Conservation (phyloP, 1,140 invertebrate species). For the Procambarus clarkii region DNA sequence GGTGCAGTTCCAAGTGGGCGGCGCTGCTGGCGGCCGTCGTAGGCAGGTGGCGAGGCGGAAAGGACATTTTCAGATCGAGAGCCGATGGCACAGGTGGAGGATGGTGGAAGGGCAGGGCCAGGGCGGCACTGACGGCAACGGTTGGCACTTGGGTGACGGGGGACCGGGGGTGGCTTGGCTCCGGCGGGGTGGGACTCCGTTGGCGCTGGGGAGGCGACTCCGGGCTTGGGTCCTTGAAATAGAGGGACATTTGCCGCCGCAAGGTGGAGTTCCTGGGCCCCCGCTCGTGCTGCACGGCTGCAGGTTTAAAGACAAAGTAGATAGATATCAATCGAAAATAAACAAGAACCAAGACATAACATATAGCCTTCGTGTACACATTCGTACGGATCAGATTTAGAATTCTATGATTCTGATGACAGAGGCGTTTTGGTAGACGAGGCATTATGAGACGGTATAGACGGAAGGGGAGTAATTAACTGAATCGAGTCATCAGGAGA, state of each 20-base stretch:
- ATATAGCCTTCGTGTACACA: no score
- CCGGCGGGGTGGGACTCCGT: conserved; percentile 30
- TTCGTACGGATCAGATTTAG: no score
- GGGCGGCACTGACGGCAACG: conserved; percentile 27
- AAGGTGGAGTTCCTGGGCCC: conserved; percentile 96
- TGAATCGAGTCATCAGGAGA: no score
- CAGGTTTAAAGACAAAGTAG: conserved; percentile 72
- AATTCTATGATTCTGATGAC: no score
- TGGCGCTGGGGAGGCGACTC: conserved; percentile 47
- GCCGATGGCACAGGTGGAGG: conserved; percentile 68
- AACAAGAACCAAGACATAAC: no score
- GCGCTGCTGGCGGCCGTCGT: conserved; percentile 72
- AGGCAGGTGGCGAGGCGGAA: conserved; percentile 38
- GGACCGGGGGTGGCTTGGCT: conserved; percentile 37
- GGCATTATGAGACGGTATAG: no score
- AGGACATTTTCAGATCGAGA: conserved; percentile 57
- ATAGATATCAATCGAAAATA: no score
- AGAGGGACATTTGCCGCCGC: conserved; percentile 88
- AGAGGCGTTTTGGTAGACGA: no score
- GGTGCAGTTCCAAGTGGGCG: conserved; percentile 72
- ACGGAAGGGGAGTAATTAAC: no score
- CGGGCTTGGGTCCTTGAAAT: conserved; percentile 69
- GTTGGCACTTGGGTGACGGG: conserved; percentile 32
- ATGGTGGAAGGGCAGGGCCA: conserved; percentile 47
- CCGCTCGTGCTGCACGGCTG: conserved; percentile 98